Conservation (phyloP, 2,888 invertebrate genomes). For the Heteromyza rotundicornis region DNA sequence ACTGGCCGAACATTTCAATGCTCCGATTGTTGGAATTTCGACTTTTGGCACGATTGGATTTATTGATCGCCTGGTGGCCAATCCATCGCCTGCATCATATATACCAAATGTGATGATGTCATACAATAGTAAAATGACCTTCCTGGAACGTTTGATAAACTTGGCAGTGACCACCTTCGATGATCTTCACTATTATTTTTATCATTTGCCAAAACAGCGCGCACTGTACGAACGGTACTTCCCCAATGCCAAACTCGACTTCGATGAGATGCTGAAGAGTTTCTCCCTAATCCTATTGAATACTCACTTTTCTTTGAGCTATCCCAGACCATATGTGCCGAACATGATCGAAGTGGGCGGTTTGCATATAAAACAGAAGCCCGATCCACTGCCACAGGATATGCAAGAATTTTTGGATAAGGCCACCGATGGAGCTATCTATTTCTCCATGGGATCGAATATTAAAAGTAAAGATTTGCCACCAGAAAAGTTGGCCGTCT, state of each 20-base stretch:
- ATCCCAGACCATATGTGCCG: slow-evolving; percentile 54
- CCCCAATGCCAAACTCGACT: slow-evolving; percentile 35
- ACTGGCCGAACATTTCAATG: slow-evolving; percentile 49
- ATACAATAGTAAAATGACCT: slow-evolving; percentile 57
- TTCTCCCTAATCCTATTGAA: slow-evolving; percentile 54
- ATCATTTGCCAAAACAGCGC: slow-evolving; percentile 41
- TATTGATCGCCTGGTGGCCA: slow-evolving; percentile 49
- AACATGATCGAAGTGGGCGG: slow-evolving; percentile 61
- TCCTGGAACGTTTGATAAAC: slow-evolving; percentile 53
- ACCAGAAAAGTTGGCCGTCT: slow-evolving; percentile 34
- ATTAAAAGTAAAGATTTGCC: slow-evolving; percentile 47
- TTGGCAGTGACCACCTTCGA: slow-evolving; percentile 38
- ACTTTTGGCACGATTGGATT: slow-evolving; percentile 46
- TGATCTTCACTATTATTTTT: slow-evolving; percentile 30
- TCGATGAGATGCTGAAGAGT: slow-evolving; percentile 41
- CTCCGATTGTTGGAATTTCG: slow-evolving; percentile 50
- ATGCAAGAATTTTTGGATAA: slow-evolving; percentile 60
- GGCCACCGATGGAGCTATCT: slow-evolving; percentile 60
- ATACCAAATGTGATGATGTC: slow-evolving; percentile 42
- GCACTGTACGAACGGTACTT: slow-evolving; percentile 39
- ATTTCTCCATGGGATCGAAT: slow-evolving; percentile 64
- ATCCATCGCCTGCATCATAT: slow-evolving; percentile 53
- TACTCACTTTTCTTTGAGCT: slow-evolving; percentile 55
- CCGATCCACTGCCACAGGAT: slow-evolving; percentile 48
- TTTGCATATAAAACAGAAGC: slow-evolving; percentile 51